Conservation (phyloP, 2,113 vertebrate genomes). For the Pleuronectes platessa region DNA sequence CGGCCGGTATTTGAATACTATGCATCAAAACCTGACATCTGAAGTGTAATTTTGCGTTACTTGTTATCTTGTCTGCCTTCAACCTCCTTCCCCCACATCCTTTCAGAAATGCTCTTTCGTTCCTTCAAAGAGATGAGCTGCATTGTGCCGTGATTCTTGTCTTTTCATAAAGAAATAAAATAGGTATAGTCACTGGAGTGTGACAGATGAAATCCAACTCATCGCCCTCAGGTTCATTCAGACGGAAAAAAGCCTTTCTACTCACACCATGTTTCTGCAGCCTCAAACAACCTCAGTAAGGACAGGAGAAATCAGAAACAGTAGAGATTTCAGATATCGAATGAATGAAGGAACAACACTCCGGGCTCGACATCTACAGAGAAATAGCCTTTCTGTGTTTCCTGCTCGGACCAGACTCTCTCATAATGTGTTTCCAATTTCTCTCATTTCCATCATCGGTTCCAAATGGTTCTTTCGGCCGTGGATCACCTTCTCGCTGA, state of each 20-base stretch:
- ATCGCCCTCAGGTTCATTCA: constrained; percentile 52
- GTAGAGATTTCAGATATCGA: constrained; percentile 14
- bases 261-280: constrained; percentile 23
- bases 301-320: neutral
- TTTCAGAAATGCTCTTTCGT: constrained; percentile 29
- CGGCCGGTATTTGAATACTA: constrained; percentile 18
- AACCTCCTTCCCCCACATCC: constrained; percentile 20
- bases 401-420: constrained; percentile 31
- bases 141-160: neutral
- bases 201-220: constrained; percentile 62
- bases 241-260: constrained; percentile 29
- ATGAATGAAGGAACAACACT: constrained; percentile 38
- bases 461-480: constrained; percentile 50
- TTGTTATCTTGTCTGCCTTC: constrained; percentile 16
- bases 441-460: constrained; percentile 50
- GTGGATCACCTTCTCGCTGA: constrained; percentile 45
- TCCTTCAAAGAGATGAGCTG: constrained; percentile 30
- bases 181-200: constrained; percentile 45
- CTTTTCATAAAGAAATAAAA: constrained; percentile 29
- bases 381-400: constrained; percentile 40
- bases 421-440: constrained; percentile 70
- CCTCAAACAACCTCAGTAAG: constrained; percentile 24
- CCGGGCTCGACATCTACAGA: constrained; percentile 11
- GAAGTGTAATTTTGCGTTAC: neutral
- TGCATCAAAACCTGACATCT: constrained; percentile 16